Base-by-base conservation (phyloP, 2,113 vertebrate species). In the Sapayoa aenigma region DNA sequence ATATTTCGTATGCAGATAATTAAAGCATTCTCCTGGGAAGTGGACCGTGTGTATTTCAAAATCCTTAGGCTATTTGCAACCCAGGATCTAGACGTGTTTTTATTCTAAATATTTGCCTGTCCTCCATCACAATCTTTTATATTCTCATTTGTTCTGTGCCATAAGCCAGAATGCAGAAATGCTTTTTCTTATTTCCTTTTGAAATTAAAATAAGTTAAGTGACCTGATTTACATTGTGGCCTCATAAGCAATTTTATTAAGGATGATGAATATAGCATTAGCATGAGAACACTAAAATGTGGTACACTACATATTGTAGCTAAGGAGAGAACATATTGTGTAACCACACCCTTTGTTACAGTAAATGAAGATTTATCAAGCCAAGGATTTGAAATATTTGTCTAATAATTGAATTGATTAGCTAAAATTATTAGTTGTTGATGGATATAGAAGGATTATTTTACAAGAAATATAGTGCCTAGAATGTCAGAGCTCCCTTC, bases 371-470 rank as follows among this genome's bases (percentile, higher is more conserved):
- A 73, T 60, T 89, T 91, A 77, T 49, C 46, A 80, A 77, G 49
- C 42, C 72, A 94, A 86, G 39, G 25, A 90, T 89, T 84, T 95
- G 18, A 91, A 95, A 86, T 91, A 86, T 91, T 93, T 94, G 55
- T 44, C 73, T 94, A 89, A 72, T 89, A 96, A 94, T 90, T 93
- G 63, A 94, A 91, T 77, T 95, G 79, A 93, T 92, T 92, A 84
- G 4, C 66, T 95, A 84, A 95, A 96, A 95, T 83, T 85, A 94
- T 95, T 86, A 93, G 39, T 55, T 93, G 78, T 44, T 93, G 60
- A 84, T 71, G 91, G 65, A 89, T 76, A n/a, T 12, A 39, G 35
- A 85, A 84, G 46, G 42, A 56, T 90, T 91, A 86, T 94, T 94
- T 95, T 82, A 53, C 58, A 88, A 84, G 42, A 81, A 9, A 49